Percentiles rank a stretch among this genome's conserved stretches.
Conservation (phyloP, 2,888 invertebrate species). For the Hyposoter didymator region DNA sequence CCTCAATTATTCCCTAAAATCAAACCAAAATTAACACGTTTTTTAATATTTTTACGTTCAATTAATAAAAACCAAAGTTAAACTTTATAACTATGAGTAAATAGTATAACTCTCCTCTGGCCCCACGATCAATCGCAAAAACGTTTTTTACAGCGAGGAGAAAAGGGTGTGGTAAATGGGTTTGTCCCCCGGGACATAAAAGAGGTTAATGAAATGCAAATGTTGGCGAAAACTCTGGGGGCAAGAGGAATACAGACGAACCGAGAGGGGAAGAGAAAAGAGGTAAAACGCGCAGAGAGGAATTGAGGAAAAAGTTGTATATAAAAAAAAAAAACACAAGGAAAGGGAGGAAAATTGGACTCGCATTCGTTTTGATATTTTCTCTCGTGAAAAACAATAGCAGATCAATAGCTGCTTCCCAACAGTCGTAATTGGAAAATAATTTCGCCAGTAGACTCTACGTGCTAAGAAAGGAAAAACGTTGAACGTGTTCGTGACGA, state of each 20-base stretch:
- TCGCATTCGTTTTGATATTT: background rate
- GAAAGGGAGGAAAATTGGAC: background rate
- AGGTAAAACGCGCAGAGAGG: background rate
- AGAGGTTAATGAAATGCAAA: slow-evolving; percentile 80
- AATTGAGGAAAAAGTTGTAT: background rate
- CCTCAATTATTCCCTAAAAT: background rate
- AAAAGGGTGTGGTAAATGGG: slow-evolving; percentile 27
- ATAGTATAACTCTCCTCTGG: slow-evolving; percentile 17
- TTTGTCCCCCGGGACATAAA: slow-evolving; percentile 28
- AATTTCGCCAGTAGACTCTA: background rate
- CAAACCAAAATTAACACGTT: background rate
- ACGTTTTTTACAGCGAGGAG: slow-evolving; percentile 18
- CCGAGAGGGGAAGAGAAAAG: slow-evolving; percentile 32
- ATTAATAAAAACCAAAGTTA: background rate
- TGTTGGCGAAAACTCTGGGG: slow-evolving; percentile 57
- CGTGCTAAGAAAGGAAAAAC: background rate
- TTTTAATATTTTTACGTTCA: background rate
- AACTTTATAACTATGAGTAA: background rate
- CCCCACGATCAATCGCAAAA: slow-evolving; percentile 20
- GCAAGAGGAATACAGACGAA: slow-evolving; percentile 5
- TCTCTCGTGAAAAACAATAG: background rate
- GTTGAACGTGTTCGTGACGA: background rate
- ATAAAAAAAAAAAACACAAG: background rate
- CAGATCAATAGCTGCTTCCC: background rate
- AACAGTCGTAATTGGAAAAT: background rate